Percentiles rank a stretch among this genome's conserved stretches.
phyloP scores from a whole-genome alignment of 2,797 vertebrate genomes.

The Selene dorsalis region DNA sequence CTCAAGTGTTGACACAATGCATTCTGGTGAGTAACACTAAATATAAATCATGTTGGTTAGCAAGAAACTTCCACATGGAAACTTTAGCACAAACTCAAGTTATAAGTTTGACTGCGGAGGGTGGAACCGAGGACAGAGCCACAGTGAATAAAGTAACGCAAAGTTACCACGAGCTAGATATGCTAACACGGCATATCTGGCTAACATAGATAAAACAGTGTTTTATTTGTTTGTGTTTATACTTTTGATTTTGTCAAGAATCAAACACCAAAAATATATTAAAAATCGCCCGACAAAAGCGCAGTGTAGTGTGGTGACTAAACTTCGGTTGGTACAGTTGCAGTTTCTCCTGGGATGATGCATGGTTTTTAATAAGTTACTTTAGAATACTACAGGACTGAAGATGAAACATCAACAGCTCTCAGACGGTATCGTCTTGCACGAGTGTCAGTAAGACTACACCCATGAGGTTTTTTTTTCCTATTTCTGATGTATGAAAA shows the following conservation, averaged over 20 bases:
- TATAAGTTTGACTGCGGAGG: neutral
- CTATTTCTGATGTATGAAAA: no score
- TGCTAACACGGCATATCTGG: neutral
- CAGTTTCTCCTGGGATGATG: neutral
- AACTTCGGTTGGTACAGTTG: neutral
- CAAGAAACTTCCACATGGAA: neutral
- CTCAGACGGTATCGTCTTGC: neutral
- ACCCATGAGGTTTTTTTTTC: neutral
- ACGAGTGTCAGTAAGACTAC: neutral
- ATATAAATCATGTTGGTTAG: neutral
- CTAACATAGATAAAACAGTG: neutral
- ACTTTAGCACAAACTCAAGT: neutral
- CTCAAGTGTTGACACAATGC: no score
- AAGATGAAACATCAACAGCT: slow-evolving; percentile 4
- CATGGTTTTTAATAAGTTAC: no score
- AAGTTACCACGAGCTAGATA: neutral
- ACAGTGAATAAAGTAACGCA: neutral
- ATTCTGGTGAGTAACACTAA: no score
- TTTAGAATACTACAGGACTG: no score
- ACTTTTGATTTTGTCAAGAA: no score
- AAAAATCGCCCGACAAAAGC: neutral
- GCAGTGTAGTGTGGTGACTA: no score
- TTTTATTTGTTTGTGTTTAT: no score
- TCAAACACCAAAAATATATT: no score
- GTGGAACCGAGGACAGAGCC: neutral